Evolutionary conservation across 2,888 invertebrate species (phyloP), one percentile per base, ranked within the genome.

Genomic region (Lithophane leautieri): DNA sequence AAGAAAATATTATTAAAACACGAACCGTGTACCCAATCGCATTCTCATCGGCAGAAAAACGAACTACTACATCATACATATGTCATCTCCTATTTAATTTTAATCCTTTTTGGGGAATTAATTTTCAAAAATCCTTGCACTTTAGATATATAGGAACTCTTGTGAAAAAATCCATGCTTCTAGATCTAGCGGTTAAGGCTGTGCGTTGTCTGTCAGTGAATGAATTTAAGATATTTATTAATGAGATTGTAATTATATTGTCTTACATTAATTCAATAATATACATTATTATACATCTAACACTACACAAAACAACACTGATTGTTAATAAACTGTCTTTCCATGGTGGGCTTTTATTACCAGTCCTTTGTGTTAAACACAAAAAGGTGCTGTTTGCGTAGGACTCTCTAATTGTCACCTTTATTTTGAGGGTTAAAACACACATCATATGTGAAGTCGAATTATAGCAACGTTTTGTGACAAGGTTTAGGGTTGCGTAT

Each of bases 351-450:
- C 52, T 62, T 68, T 50, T 34, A 40, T 67, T 52, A 70, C 25
- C 70, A 61, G 22, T 44, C 58, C 62, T 78, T 78, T 84, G 73
- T 84, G 62, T 73, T 60, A 70, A 50, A 22, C 19, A 25, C 19
- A 50, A 34, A 67, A 16, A 54, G 50, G 61, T 8, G 12, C 61
- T 81, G 69, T 84, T 82, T 75, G 56, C 22, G 70, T 82, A 84
- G 82, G 79, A 75, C 56, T n/a, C 60, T 52, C 40, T 84, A 77
- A 84, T 84, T 79, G 60, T 77, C 72, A 61, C 69, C 65, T n/a
- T 58, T 70, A 63, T 74, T 58, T 68, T 34, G n/a, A 65, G n/a
- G 40, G 54, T 28, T 70, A 34, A 54, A 56, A 58, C n/a, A 63
- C 56, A 58, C 42, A 56, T 40, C 22, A 42, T 25, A 73, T 19